Percentiles rank a stretch among this genome's conserved stretches.
phyloP scores from a whole-genome alignment of 2,888 invertebrate genomes.

The Dasypogon diadema region DNA sequence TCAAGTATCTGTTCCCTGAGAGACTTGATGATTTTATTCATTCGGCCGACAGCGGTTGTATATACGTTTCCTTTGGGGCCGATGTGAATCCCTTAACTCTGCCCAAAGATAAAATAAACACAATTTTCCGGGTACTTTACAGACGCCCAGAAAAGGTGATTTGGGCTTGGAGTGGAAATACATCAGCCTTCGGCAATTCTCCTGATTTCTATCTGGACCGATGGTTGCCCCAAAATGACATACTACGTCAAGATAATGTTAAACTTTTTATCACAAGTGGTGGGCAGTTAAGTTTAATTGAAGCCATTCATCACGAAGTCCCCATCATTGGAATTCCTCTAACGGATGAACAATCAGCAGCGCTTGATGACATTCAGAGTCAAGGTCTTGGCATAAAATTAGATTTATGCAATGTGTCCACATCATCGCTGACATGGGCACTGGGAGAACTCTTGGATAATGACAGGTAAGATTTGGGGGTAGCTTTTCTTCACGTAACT shows the following conservation, averaged over 20 bases:
- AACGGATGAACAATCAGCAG: conserved; percentile 34
- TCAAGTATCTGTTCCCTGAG: conserved; percentile 25
- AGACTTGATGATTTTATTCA: conserved; percentile 51
- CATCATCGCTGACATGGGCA: conserved; percentile 34
- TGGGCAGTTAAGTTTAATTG: conserved; percentile 53
- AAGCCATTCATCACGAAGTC: conserved; percentile 53
- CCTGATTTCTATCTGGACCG: conserved; percentile 47
- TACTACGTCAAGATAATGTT: conserved; percentile 53
- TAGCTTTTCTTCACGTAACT: no score
- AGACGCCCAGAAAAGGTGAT: conserved; percentile 53
- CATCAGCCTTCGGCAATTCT: conserved; percentile 15
- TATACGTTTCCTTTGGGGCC: conserved; percentile 53
- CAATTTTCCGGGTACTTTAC: conserved; percentile 44
- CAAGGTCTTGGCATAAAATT: conserved; percentile 52
- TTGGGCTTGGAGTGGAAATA: conserved; percentile 55
- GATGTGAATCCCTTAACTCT: conserved; percentile 46
- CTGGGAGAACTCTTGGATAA: conserved; percentile 46
- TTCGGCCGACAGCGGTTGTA: conserved; percentile 48
- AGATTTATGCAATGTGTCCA: conserved; percentile 36
- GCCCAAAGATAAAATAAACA: conserved; percentile 40
- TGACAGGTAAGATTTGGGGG: conserved; percentile 19
- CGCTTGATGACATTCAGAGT: conserved; percentile 22
- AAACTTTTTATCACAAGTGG: conserved; percentile 54
- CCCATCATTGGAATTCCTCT: conserved; percentile 55
- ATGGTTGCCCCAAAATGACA: conserved; percentile 54